Base-by-base conservation (phyloP, 2,888 invertebrate genomes). In the Hypolimnas misippus region DNA sequence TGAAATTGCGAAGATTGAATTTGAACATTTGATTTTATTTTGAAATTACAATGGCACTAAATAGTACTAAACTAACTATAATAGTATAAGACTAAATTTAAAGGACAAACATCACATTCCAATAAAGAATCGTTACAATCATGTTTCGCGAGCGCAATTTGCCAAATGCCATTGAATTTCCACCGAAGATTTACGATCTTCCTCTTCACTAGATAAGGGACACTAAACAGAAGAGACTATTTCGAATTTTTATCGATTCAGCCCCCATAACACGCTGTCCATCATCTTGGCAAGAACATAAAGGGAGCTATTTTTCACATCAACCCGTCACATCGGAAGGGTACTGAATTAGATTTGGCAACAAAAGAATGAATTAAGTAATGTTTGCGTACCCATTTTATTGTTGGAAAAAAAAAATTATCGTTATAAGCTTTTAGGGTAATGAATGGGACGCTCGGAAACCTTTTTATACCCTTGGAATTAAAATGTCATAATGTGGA, bases 291-390 rank as follows among this genome's bases (percentile, higher is more conserved):
- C 25, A 29, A 29, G 25, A 33, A 35, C 19, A 57, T 46, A 57
- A 62, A 53, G 19, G 44, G 53, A 35, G 55, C 53, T 35, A 62
- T 62, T 56, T 62, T 51, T 57, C 62, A 51, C 62, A 51, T 56
- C 57, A 14, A 25, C 5, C 57, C 38, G 62, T 57, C 46, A 49
- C 49, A 49, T 29, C 14, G 49, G 29, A 53, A 62, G 57, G 56
- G 57, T 62, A 49, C 29, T 8, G 57, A 62, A 62, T 62, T 62
- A 74, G 70, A 72, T 69, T 69, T 66, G 66, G 40, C 66, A 70
- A 76, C 74, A 76, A 78, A 71, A 71, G 75, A 29, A 38, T 52
- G 70, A 70, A 72, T 74, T 72, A 76, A 74, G 72, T 70, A 69
- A 66, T 73, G 71, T 74, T 76, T 44, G 29, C 17, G 14, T 21